A percentile compares a stretch with the other conserved stretches of the same genome.
phyloP scores from a whole-genome alignment of 1,140 invertebrate genomes.

The Ceratosolen fusciceps region DNA sequence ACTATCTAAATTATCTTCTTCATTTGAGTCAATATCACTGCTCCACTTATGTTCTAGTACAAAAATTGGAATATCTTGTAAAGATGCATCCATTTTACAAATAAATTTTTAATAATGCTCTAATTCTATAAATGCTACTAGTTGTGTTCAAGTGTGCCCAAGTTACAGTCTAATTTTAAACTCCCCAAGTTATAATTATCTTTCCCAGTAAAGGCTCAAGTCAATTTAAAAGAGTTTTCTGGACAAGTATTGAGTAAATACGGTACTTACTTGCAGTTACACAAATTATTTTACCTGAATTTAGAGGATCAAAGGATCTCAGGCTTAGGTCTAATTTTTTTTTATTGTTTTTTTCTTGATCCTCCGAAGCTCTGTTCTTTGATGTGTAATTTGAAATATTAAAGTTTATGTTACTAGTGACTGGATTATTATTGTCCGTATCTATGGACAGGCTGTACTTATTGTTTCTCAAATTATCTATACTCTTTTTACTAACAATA shows the following conservation, averaged over 20 bases:
- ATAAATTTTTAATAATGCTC: slow-evolving; percentile 54
- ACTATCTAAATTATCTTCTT: slow-evolving; percentile 33
- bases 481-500: slow-evolving; percentile 17
- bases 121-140: slow-evolving; percentile 30
- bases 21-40: slow-evolving; percentile 64
- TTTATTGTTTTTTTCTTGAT: slow-evolving; percentile 25
- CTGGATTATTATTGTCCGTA: slow-evolving; percentile 45
- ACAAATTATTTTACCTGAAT: slow-evolving; percentile 36
- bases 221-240: slow-evolving; percentile 19
- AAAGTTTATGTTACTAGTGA: background rate
- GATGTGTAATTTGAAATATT: slow-evolving; percentile 8
- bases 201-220: slow-evolving; percentile 21
- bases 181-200: slow-evolving; percentile 65
- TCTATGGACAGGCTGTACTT: slow-evolving; percentile 15
- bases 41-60: slow-evolving; percentile 68
- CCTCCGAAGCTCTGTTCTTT: background rate
- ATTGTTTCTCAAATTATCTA: slow-evolving; percentile 8
- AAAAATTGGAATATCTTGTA: slow-evolving; percentile 67
- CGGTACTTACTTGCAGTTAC: background rate
- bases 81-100: slow-evolving; percentile 62
- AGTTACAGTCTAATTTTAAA: slow-evolving; percentile 64
- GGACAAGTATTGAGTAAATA: slow-evolving; percentile 6
- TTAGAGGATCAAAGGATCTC: slow-evolving; percentile 40
- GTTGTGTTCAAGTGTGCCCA: slow-evolving; percentile 29
- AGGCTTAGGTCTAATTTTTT: slow-evolving; percentile 37